Conservation (phyloP, 1,140 invertebrate genomes). For the Calephelis nemesis region DNA sequence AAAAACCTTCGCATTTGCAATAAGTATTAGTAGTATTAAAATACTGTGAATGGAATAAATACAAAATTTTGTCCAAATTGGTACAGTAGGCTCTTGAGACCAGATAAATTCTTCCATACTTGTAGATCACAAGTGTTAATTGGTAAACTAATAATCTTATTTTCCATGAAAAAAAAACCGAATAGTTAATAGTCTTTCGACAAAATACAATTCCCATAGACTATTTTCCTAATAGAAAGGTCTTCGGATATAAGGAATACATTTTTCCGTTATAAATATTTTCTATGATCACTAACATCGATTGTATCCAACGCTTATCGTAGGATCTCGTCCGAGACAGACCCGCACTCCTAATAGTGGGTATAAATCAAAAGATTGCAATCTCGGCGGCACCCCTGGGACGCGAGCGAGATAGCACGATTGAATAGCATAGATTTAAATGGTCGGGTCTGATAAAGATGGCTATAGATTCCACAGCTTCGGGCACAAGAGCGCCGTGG, state of each 20-base stretch:
- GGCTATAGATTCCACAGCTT: conserved; percentile 62
- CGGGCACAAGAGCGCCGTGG: conserved; percentile 40
- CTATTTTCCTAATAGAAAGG: not conserved
- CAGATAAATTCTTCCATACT: no score
- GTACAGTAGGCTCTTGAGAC: no score
- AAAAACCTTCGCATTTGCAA: no score
- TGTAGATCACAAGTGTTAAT: no score
- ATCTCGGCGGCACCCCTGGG: conserved; percentile 74
- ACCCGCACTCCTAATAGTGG: conserved; percentile 76
- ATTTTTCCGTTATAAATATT: conserved; percentile 35
- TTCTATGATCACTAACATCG: conserved; percentile 68
- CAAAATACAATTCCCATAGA: no score
- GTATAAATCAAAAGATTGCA: conserved; percentile 79
- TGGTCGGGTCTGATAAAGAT: conserved; percentile 73
- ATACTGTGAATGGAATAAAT: no score
- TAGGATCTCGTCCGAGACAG: conserved; percentile 62
- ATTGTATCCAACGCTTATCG: conserved; percentile 66
- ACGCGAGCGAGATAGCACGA: conserved; percentile 74
- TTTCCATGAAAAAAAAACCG: no score
- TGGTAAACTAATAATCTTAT: no score
- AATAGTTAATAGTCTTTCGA: no score
- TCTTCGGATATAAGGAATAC: not conserved
- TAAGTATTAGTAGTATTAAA: no score
- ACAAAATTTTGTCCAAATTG: no score
- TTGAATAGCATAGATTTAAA: conserved; percentile 79